phyloP scores from a whole-genome alignment of 2,113 vertebrate species.

The Australoheros scitulus region DNA sequence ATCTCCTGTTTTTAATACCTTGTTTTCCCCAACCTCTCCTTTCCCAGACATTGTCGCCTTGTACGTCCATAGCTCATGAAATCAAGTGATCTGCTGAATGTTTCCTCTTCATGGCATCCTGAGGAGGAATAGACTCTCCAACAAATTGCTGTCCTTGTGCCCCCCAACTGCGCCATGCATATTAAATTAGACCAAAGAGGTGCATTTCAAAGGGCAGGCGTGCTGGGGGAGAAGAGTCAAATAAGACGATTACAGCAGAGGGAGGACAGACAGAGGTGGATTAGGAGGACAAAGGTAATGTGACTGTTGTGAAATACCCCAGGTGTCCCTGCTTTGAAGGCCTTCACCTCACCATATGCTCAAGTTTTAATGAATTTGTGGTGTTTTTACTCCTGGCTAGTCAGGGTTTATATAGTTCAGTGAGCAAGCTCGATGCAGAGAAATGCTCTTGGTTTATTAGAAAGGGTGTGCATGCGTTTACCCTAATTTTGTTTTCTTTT shows the following conservation, averaged over 20 bases:
- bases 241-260: constrained; percentile 25
- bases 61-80: constrained; percentile 19
- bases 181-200: constrained; percentile 50
- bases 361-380: constrained; percentile 23
- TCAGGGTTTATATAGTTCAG: not conserved
- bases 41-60: constrained; percentile 36
- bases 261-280: constrained; percentile 38
- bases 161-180: constrained; percentile 44
- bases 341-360: constrained; percentile 45
- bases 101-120: constrained; percentile 19
- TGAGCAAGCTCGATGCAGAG: not conserved
- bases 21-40: constrained; percentile 10
- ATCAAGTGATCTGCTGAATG: constrained; percentile 19
- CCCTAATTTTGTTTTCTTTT: not conserved
- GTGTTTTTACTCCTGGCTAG: constrained; percentile 13
- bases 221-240: constrained; percentile 38
- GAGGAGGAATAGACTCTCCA: constrained; percentile 17
- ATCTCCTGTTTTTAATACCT: constrained; percentile 24
- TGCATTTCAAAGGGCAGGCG: constrained; percentile 49
- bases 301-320: constrained; percentile 40
- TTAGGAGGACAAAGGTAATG: constrained; percentile 47
- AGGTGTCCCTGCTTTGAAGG: constrained; percentile 48
- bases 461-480: not conserved
- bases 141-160: constrained; percentile 31
- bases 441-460: not conserved